Evolutionary conservation across 2,113 vertebrate genomes (phyloP), one percentile per base, ranked within the genome.

Genomic region (Setophaga petechia): DNA sequence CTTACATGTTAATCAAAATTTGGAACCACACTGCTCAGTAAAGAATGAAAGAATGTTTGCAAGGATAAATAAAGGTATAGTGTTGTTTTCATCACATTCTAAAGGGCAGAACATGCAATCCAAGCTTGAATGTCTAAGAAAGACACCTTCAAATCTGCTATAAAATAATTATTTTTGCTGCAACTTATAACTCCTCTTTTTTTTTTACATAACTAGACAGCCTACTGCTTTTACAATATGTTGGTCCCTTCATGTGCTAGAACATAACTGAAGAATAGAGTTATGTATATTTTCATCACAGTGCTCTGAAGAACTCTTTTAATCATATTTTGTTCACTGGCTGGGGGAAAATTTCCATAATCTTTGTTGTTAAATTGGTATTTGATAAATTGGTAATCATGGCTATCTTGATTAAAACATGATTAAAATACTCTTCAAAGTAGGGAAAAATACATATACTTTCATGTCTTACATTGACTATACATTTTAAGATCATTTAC

Each of bases 331-430:
- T 95, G 75, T 95, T 93, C 5, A 0, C 67, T 74, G 68, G 55
- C 78, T 86, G 81, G 33, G 51, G 39, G 51, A 91, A 94, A 94
- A 97, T 96, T 96, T 97, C 95, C 95, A 97, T 97, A 95, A 92
- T 93, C 95, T 95, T 97, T 97, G 94, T 97, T 95, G 95, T 90
- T 95, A 95, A 96, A 96, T 93, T 97, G 93, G 84, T 96, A 94
- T 95, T 95, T 97, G 95, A 97, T 94, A 96, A 95, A 97, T 95
- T 80, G 90, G 61, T 95, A 93, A 96, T 95, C 93, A 90, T 0
- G 3, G 35, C n/a, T 91, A 90, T 91, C 87, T 85, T 95, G 96
- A 97, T 97, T 96, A 95, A 96, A 96, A 86, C 39, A 91, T 93
- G 87, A 97, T 95, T 95, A 93, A 95, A 96, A 91, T 85, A 87